Conservation (phyloP, 2,888 invertebrate genomes). For the Nemoura dubitans region DNA sequence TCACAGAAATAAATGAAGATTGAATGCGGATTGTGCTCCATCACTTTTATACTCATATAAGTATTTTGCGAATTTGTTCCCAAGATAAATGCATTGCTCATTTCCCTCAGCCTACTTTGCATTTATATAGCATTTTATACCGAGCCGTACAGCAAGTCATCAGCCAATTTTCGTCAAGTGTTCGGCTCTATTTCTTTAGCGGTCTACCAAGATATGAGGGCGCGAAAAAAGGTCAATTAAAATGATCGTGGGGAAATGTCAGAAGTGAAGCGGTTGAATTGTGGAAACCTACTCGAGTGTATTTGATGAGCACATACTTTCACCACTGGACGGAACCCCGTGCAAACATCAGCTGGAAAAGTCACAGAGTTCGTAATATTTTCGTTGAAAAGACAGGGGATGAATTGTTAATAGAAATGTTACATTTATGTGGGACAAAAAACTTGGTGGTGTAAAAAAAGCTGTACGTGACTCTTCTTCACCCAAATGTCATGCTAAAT, state of each 20-base stretch:
- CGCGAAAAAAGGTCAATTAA: background rate
- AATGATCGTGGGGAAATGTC: background rate
- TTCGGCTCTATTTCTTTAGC: background rate
- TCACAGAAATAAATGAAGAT: background rate
- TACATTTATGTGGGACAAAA: background rate
- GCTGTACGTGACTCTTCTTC: background rate
- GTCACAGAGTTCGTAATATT: background rate
- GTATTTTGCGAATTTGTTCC: slow-evolving; percentile 12
- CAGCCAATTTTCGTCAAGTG: slow-evolving; percentile 1
- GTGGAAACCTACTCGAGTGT: background rate
- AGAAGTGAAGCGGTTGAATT: background rate
- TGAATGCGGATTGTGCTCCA: background rate
- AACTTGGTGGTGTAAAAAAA: background rate
- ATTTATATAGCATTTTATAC: slow-evolving; percentile 25
- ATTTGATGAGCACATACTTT: background rate
- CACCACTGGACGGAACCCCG: background rate
- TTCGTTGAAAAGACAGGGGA: background rate
- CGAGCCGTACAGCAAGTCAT: background rate
- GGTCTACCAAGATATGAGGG: background rate
- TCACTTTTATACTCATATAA: background rate
- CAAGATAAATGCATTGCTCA: background rate
- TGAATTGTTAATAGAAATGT: background rate
- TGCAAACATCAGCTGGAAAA: background rate
- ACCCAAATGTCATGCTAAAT: background rate
- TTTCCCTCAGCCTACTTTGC: slow-evolving; percentile 15